These are phyloP conservation scores for Sitobion miscanthi DNA, from an alignment of 1,140 invertebrate genomes.

Conservation along the genomic window DNA sequence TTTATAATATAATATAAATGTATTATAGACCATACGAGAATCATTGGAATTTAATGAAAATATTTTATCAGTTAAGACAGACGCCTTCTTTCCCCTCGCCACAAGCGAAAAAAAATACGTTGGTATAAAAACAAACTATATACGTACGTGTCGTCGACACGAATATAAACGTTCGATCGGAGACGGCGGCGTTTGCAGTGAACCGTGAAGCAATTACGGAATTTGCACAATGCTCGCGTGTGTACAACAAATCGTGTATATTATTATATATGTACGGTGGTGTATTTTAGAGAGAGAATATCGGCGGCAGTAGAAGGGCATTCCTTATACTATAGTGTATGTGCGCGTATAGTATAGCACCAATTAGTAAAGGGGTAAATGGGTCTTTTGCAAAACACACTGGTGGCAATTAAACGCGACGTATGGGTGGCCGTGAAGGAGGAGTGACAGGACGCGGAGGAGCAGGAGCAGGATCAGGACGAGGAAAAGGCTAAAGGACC, in stretches of 20 bases:
- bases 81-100: neutral
- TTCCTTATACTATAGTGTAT: neutral
- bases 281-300: neutral
- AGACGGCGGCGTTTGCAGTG: neutral
- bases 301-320: neutral
- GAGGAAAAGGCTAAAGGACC: neutral
- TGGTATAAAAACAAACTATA: neutral
- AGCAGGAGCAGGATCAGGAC: neutral
- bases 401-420: constrained; percentile 36
- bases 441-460: neutral
- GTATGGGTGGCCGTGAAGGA: neutral
- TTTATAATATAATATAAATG: neutral
- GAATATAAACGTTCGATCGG: neutral
- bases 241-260: neutral
- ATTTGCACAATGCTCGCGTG: neutral
- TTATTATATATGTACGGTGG: neutral
- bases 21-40: neutral
- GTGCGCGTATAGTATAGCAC: neutral
- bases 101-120: neutral
- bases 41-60: neutral
- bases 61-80: neutral
- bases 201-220: neutral
- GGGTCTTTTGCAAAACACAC: constrained; percentile 34
- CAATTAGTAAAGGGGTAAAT: constrained; percentile 51
- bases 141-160: neutral